A percentile compares a stretch with the other conserved stretches of the same genome.
Evolutionary conservation across 2,888 invertebrate species (phyloP).

Genomic region (Stegophylla sp.): DNA sequence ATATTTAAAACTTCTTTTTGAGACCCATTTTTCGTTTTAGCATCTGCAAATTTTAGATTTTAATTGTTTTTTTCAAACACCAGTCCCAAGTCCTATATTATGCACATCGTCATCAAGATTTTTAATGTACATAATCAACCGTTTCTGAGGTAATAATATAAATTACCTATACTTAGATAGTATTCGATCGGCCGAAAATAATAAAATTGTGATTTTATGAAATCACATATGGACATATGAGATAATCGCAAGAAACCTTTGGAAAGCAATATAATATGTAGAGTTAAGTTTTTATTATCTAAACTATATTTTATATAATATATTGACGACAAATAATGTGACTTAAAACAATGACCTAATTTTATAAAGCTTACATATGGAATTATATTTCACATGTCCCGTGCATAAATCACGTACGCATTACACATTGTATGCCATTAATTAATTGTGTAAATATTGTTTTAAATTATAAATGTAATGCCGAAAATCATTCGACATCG

Average conservation of each 20-base stretch:
- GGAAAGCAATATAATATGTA: background rate
- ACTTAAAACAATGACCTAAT: conserved; percentile 3
- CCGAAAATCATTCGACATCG: background rate
- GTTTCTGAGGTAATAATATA: too few species aligned
- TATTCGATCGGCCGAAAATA: too few species aligned
- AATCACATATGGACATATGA: background rate
- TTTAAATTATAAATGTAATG: conserved; percentile 19
- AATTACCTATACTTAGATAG: too few species aligned
- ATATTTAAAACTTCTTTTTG: too few species aligned
- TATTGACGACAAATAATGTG: background rate
- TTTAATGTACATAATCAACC: too few species aligned
- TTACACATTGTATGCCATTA: background rate
- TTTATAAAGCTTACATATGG: background rate
- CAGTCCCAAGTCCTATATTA: too few species aligned
- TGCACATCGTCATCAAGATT: too few species aligned
- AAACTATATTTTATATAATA: background rate
- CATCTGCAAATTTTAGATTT: too few species aligned
- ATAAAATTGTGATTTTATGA: too few species aligned
- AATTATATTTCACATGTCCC: background rate
- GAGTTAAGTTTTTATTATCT: background rate
- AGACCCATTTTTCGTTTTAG: too few species aligned
- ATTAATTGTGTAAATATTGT: conserved; percentile 23
- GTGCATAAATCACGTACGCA: background rate
- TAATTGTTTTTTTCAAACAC: too few species aligned
- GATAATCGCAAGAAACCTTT: background rate